A percentile compares a stretch with the other conserved stretches of the same genome.
phyloP scores from a whole-genome alignment of 1,140 invertebrate genomes.

The Rhagoletis pomonella region DNA sequence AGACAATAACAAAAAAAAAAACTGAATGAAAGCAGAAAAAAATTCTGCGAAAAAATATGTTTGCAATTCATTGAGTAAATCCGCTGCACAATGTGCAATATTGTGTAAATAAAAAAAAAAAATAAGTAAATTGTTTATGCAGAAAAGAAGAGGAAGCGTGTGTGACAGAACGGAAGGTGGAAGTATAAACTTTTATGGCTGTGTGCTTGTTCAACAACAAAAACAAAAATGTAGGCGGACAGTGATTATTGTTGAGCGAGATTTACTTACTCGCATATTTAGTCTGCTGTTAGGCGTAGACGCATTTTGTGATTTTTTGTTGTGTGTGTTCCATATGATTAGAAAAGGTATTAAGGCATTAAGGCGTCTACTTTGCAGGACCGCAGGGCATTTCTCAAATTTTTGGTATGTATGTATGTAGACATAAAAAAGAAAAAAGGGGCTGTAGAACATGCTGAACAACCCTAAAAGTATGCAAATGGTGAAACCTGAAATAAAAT shows the following conservation, averaged over 20 bases:
- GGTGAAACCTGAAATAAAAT: not conserved
- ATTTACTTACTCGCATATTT: not conserved
- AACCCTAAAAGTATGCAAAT: conserved; percentile 29
- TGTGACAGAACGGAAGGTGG: not conserved
- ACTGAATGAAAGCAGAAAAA: conserved; percentile 31
- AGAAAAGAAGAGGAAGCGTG: not conserved
- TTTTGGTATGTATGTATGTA: not conserved
- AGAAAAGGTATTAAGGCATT: not conserved
- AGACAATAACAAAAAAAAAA: not conserved
- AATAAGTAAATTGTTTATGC: not conserved
- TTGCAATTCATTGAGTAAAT: conserved; percentile 52
- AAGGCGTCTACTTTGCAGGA: not conserved
- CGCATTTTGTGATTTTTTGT: not conserved
- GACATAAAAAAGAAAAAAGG: not conserved
- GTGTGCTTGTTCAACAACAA: not conserved
- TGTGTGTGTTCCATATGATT: not conserved
- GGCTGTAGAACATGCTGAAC: not conserved
- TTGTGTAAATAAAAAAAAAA: conserved; percentile 20
- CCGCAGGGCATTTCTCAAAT: not conserved
- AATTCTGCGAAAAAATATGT: conserved; percentile 9
- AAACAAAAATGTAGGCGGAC: not conserved
- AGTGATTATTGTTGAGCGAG: conserved; percentile 16
- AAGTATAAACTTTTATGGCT: not conserved
- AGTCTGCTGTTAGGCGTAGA: conserved; percentile 13
- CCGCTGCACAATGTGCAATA: conserved; percentile 32